Evolutionary conservation across 2,888 invertebrate genomes (phyloP), one percentile per base, ranked within the genome.

Genomic region (Drosophila limbata): DNA sequence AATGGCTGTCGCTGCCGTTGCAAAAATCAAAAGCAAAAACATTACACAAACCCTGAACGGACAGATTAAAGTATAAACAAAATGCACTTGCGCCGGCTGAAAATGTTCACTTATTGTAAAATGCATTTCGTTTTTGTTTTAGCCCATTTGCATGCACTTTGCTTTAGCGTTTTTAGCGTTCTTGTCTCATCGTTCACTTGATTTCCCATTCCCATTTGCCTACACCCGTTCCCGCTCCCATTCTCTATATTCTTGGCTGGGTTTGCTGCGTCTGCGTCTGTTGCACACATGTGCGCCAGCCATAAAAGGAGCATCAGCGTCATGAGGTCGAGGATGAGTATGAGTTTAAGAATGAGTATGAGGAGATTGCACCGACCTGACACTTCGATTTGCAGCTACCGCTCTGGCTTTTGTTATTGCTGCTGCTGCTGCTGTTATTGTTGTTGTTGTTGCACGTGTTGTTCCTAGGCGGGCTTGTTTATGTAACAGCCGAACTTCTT

Each of bases 281-380:
- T 75, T 84, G 89, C 89, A 84, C 84, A 84, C 87, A 84, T 84
- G 84, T 84, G 87, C 72, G 88, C 79, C 88, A 88, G 85, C 76
- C 85, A 84, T 88, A 88, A 88, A 85, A 88, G 79, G 76, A 76
- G 76, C 69, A 48, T 59, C 68, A 25, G 31, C 21, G 15, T 56
- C 42, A 56, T 67, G 80, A 59, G 61, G 45, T 25, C 59, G 69
- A 81, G 68, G 25, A 50, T 52, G 55, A 50, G 53, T 2, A 15
- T 31, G 48, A 31, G 44, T 45, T 10, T 28, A 40, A 52, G 53
- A 25, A 21, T 40, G 35, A 35, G 13, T 13, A 13, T n/a, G 67
- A 45, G 67, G 71, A 65, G 57, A 65, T 62, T 65, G 72, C 84
- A 57, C 64, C 77, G 79, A 76, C 80, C 88, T 84, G 84, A 83